Base-by-base conservation (phyloP, 2,888 invertebrate species). In the Microctonus aethiopoides region DNA sequence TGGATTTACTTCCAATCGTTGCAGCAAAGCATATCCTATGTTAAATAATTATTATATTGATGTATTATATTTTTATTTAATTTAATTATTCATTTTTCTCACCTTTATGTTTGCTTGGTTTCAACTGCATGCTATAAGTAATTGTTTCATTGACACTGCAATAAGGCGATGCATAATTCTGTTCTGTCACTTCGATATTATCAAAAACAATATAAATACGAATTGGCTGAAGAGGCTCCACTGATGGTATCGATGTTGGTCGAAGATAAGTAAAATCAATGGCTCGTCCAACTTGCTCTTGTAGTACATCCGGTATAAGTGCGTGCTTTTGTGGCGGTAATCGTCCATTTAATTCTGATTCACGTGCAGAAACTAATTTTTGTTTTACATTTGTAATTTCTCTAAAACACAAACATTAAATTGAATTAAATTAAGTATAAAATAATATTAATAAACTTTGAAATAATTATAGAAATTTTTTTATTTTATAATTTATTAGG, bases 161-260 rank as follows among this genome's bases (percentile, higher is more conserved):
- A 75, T 91, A 91, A 74, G 90, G 89, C 9, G 89, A 87, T 0
- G 78, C 89, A 75, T 92, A 91, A 51, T 90, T 89, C 0, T 91
- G 89, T 65, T 92, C 90, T 46, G 90, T 89, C 10, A 94, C 91
- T 78, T 93, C 92, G 36, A 94, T 89, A 71, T 92, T 93, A 77
- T 94, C 92, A 77, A 93, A 92, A 9, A 93, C 89, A 32, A 93
- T 89, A 78, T 90, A 93, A 61, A 93, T 89, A 52, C 92, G 88
- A 51, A 91, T 90, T 0, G 91, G 88, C 46, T 90, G 89, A 20
- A 94, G 81, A 0, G 91, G 89, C 80, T 92, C 91, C 6, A 81
- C 86, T 84, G 79, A 80, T 0, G 75, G 79, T 20, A 76, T 75
- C 13, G 75, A 54, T 0, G 76, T 79, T 39, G 81, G 80, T 39